phyloP scores from a whole-genome alignment of 2,888 invertebrate genomes.

The Andrena chrysosceles region DNA sequence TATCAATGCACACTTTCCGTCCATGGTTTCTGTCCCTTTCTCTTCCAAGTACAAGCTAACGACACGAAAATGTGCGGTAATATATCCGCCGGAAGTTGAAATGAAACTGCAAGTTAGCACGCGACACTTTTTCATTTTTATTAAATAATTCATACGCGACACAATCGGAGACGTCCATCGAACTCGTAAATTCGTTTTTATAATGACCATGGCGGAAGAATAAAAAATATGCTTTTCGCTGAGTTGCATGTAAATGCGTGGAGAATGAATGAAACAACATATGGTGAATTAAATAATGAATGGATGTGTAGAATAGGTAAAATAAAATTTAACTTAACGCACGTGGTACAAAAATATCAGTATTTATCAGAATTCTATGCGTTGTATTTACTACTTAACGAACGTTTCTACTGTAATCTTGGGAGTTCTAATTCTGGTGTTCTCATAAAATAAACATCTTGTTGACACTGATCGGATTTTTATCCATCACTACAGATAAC shows the following conservation, averaged over 20 bases:
- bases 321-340: neutral
- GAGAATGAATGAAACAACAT: neutral
- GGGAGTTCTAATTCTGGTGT: too few relatives aligned
- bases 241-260: slow-evolving; percentile 28
- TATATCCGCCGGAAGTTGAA: slow-evolving; percentile 38
- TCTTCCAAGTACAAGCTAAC: slow-evolving; percentile 40
- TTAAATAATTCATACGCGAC: slow-evolving; percentile 50
- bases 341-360: neutral
- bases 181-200: slow-evolving; percentile 61
- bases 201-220: slow-evolving; percentile 29
- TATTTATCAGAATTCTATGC: neutral
- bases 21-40: neutral
- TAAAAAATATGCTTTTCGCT: neutral
- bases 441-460: too few relatives aligned
- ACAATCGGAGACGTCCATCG: slow-evolving; percentile 46
- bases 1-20: slow-evolving; percentile 1
- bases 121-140: slow-evolving; percentile 53
- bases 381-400: neutral
- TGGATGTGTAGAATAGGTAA: neutral
- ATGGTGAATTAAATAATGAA: neutral
- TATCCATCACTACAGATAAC: too few relatives aligned
- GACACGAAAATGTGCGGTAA: slow-evolving; percentile 38
- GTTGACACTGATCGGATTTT: too few relatives aligned
- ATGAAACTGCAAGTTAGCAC: slow-evolving; percentile 47
- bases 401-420: too few relatives aligned